Evolutionary conservation across 2,113 vertebrate species (phyloP).

Genomic region (Mirza zaza): DNA sequence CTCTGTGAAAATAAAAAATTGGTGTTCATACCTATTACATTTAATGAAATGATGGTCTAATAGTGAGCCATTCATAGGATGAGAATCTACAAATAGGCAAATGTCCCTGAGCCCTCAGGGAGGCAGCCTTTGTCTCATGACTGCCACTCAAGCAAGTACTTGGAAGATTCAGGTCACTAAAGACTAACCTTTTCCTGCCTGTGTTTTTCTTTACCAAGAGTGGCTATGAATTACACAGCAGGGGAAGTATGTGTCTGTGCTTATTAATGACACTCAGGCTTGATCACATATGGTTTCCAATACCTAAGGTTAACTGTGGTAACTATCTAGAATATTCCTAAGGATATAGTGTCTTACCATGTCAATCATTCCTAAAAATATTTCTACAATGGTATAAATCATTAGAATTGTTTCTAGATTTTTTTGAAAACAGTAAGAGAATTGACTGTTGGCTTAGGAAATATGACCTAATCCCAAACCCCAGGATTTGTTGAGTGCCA

Average conservation of each 20-base stretch:
- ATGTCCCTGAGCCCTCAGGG: background rate
- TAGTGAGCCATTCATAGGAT: background rate
- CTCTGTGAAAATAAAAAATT: conserved; percentile 17
- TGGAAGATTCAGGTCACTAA: conserved; percentile 19
- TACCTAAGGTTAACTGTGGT: background rate
- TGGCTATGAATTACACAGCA: background rate
- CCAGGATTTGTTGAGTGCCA: background rate
- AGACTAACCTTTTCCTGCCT: background rate
- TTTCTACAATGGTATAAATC: background rate
- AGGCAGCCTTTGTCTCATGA: background rate
- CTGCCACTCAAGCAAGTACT: conserved; percentile 19
- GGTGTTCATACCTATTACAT: background rate
- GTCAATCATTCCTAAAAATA: background rate
- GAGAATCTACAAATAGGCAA: conserved; percentile 22
- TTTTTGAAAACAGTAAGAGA: background rate
- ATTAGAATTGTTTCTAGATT: background rate
- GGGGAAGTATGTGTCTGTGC: background rate
- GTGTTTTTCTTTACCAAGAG: background rate
- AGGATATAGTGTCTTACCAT: background rate
- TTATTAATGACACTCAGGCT: background rate
- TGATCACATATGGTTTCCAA: background rate
- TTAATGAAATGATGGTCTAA: background rate
- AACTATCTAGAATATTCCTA: background rate
- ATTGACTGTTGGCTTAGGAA: background rate
- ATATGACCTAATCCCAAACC: background rate